These are phyloP conservation scores for Drosophila gunungcola DNA, from an alignment of 1,140 invertebrate genomes.

Conservation along the genomic window DNA sequence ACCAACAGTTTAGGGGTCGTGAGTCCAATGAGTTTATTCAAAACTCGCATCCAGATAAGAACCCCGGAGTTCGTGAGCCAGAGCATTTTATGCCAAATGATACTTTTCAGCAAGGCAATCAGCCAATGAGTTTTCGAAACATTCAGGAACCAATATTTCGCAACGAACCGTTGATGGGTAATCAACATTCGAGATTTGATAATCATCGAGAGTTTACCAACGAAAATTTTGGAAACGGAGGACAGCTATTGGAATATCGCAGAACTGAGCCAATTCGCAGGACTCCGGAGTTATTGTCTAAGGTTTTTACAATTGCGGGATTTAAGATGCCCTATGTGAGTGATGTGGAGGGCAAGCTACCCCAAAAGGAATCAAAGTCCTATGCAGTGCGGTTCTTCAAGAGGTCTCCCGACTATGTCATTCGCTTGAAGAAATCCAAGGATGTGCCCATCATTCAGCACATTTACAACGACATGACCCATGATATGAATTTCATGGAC, in stretches of 20 bases:
- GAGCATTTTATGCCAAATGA: not conserved
- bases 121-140: not conserved
- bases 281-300: fast-evolving
- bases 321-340: conserved; percentile 16
- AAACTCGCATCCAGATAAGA: not conserved
- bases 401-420: conserved; percentile 3
- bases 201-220: not conserved
- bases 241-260: not conserved
- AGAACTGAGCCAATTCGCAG: not conserved
- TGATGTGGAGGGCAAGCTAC: fast-evolving
- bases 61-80: not conserved
- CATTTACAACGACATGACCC: not conserved
- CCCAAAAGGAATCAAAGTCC: conserved; percentile 19
- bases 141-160: not conserved
- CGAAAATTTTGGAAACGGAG: not conserved
- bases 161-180: not conserved
- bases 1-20: too few species aligned
- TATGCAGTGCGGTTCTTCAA: conserved; percentile 23
- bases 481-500: too few species aligned
- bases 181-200: not conserved
- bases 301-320: conserved; percentile 24
- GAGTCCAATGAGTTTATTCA: too few species aligned
- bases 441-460: not conserved
- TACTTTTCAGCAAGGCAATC: not conserved
- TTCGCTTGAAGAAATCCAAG: not conserved